Conservation (phyloP, 2,888 invertebrate species). For the Callyntrura sp. region DNA sequence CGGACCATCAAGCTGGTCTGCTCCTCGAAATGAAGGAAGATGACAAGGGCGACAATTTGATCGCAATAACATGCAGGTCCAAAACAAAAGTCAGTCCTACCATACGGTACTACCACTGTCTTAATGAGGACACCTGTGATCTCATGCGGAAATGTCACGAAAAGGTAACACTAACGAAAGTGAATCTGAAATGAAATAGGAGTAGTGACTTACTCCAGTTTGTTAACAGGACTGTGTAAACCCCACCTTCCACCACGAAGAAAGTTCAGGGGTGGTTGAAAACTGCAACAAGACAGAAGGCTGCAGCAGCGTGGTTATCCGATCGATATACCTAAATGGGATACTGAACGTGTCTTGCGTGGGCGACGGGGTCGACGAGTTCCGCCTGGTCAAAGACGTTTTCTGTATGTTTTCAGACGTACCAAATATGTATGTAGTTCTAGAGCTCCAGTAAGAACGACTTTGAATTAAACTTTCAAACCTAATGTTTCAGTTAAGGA, state of each 20-base stretch:
- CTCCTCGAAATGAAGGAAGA: slow-evolving; percentile 57
- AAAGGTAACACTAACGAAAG: no score
- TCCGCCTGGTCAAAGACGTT: slow-evolving; percentile 70
- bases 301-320: slow-evolving; percentile 63
- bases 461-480: no score
- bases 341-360: slow-evolving; percentile 77
- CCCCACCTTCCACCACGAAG: slow-evolving; percentile 41
- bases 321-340: slow-evolving; percentile 73
- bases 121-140: slow-evolving; percentile 75
- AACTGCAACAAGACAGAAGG: slow-evolving; percentile 54
- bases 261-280: not conserved
- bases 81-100: slow-evolving; percentile 63
- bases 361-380: slow-evolving; percentile 76
- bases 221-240: slow-evolving; percentile 72
- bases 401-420: slow-evolving; percentile 77
- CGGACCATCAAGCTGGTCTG: slow-evolving; percentile 68
- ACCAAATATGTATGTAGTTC: no score
- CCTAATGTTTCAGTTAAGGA: slow-evolving; percentile 67
- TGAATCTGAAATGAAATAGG: no score
- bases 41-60: slow-evolving; percentile 67
- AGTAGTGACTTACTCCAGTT: not conserved
- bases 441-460: not conserved
- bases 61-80: slow-evolving; percentile 59
- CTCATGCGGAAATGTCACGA: slow-evolving; percentile 75
- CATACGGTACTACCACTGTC: slow-evolving; percentile 74